phyloP scores from a whole-genome alignment of 2,797 vertebrate species.

The Phrynocephalus guinanensis region DNA sequence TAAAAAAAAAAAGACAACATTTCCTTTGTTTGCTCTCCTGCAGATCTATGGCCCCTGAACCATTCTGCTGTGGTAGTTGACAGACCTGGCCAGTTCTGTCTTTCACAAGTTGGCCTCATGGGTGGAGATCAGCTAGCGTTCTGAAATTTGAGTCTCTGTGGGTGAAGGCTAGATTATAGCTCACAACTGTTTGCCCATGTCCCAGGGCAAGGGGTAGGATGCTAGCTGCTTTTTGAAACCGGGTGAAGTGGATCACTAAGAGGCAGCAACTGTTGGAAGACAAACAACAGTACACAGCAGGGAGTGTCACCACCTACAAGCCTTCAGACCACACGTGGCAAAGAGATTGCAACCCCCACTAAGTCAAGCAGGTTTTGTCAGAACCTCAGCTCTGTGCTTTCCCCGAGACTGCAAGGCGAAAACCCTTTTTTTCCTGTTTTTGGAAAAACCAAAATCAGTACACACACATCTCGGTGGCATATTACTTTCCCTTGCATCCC shows the following conservation, averaged over 20 bases:
- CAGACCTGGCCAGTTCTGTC: background rate
- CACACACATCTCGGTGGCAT: background rate
- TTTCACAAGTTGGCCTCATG: background rate
- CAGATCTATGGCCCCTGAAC: background rate
- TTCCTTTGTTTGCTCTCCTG: no score
- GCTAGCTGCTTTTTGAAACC: background rate
- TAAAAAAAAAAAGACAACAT: no score
- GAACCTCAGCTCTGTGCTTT: background rate
- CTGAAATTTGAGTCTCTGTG: no score
- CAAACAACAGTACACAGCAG: no score
- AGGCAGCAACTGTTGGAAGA: no score
- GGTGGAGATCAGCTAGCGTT: background rate
- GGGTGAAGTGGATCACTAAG: background rate
- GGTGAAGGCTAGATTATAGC: background rate
- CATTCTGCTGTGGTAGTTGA: background rate
- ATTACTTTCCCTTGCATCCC: background rate
- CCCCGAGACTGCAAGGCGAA: background rate
- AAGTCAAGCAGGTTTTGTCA: background rate
- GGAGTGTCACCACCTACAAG: no score
- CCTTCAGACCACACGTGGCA: background rate
- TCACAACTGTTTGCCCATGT: background rate
- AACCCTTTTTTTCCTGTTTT: background rate
- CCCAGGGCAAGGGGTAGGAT: background rate
- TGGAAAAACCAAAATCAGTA: background rate
- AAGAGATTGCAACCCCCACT: background rate